A percentile compares a stretch with the other conserved stretches of the same genome.
Evolutionary conservation across 1,140 invertebrate species (phyloP).

Genomic region (Nebria ingens): DNA sequence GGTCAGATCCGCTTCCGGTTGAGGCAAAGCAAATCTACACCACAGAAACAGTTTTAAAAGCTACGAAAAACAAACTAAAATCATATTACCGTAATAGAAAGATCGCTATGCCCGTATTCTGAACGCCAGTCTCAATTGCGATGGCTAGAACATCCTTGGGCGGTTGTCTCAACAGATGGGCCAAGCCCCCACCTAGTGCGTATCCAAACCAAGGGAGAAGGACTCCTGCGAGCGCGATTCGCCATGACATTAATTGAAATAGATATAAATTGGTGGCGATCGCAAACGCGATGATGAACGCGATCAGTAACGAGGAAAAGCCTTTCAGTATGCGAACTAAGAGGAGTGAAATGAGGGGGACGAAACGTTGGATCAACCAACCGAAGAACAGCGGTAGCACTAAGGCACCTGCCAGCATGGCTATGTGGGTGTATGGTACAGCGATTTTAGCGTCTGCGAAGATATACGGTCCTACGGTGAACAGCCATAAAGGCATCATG

Average conservation of each 20-base stretch:
- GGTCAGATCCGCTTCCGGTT: conserved; percentile 70
- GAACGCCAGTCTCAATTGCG: conserved; percentile 86
- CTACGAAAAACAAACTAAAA: no score
- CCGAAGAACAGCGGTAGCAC: conserved; percentile 77
- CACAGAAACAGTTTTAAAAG: background rate
- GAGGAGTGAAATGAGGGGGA: conserved; percentile 53
- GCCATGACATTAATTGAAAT: conserved; percentile 80
- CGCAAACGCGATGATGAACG: conserved; percentile 89
- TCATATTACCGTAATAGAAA: conserved; percentile 59
- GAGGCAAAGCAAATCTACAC: conserved; percentile 45
- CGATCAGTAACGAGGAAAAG: conserved; percentile 69
- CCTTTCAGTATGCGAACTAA: conserved; percentile 76
- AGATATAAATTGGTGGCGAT: conserved; percentile 85
- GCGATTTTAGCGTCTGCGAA: conserved; percentile 56
- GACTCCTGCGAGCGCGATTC: conserved; percentile 73
- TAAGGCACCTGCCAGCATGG: conserved; percentile 62
- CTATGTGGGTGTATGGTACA: conserved; percentile 76
- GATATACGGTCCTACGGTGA: conserved; percentile 77
- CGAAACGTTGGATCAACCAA: conserved; percentile 57
- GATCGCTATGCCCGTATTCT: conserved; percentile 90
- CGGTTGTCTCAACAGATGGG: conserved; percentile 49
- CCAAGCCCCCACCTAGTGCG: conserved; percentile 53
- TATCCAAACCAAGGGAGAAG: conserved; percentile 84
- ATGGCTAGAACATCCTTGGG: conserved; percentile 68
- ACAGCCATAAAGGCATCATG: conserved; percentile 92